Percentiles rank a stretch among this genome's conserved stretches.
These are phyloP conservation scores for Hirudinaria manillensis DNA, from an alignment of 2,888 invertebrate species.

Conservation along the genomic window DNA sequence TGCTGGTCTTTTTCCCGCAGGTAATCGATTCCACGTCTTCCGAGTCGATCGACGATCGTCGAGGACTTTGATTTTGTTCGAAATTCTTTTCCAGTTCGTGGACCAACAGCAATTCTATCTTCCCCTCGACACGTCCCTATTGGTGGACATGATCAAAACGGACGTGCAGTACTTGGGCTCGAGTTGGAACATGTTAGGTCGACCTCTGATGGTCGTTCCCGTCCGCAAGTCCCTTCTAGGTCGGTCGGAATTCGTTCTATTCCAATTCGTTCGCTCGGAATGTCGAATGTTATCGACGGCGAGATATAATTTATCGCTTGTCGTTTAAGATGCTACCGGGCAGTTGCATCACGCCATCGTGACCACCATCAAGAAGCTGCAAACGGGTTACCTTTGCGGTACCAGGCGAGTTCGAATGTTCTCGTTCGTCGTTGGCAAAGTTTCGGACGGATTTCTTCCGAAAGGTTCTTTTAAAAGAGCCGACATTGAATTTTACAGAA, in stretches of 20 bases:
- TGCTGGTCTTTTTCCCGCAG: conserved; percentile 98
- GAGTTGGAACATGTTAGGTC: conserved; percentile 95
- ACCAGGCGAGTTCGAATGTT: conserved; percentile 60
- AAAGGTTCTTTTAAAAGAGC: no score
- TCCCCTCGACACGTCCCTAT: conserved; percentile 93
- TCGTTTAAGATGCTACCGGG: conserved; percentile 1
- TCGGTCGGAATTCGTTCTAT: conserved; percentile 33
- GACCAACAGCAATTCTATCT: conserved; percentile 97
- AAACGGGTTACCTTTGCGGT: conserved; percentile 97
- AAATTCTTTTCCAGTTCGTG: conserved; percentile 43
- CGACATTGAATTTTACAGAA: neutral
- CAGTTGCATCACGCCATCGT: conserved; percentile 77
- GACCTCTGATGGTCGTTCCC: conserved; percentile 62
- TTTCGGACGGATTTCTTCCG: no score
- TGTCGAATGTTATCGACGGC: conserved; percentile 1
- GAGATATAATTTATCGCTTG: neutral
- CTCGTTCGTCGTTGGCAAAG: neutral
- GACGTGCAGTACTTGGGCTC: conserved; percentile 96
- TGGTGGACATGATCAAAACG: conserved; percentile 95
- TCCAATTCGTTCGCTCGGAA: neutral
- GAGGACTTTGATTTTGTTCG: neutral
- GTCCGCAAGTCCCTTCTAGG: conserved; percentile 48
- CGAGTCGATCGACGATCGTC: neutral
- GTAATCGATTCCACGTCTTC: conserved; percentile 58
- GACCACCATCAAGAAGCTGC: conserved; percentile 93